Evolutionary conservation across 1,140 invertebrate species (phyloP).

Genomic region (Odontomachus brunneus): DNA sequence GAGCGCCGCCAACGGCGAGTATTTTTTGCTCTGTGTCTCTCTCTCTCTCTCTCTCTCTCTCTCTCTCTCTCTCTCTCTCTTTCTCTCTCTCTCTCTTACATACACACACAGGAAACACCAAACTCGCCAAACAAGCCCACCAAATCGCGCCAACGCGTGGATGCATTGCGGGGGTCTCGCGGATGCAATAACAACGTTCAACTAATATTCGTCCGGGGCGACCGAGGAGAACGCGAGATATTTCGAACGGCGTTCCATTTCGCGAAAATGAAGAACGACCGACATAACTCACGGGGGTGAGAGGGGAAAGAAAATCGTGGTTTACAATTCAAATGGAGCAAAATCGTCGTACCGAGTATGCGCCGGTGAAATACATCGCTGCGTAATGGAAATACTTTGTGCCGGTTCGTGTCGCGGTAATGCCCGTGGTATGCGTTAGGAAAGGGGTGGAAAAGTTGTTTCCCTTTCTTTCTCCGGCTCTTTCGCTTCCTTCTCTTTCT

Average conservation of each 20-base stretch:
- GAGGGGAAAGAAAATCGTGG: conserved; percentile 58
- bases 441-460: conserved; percentile 60
- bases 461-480: not conserved
- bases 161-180: not conserved
- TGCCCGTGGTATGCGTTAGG: conserved; percentile 59
- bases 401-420: conserved; percentile 66
- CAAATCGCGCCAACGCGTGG: not conserved
- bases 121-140: conserved; percentile 8
- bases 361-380: conserved; percentile 65
- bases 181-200: conserved; percentile 52
- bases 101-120: too few species aligned
- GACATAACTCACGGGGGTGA: conserved; percentile 39
- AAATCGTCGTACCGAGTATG: conserved; percentile 69
- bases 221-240: conserved; percentile 28
- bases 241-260: conserved; percentile 37
- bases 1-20: too few species aligned
- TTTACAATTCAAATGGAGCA: conserved; percentile 70
- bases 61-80: too few species aligned
- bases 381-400: conserved; percentile 73
- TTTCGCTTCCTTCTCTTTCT: not conserved
- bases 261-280: conserved; percentile 55
- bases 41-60: too few species aligned
- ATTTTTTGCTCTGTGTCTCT: too few species aligned
- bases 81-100: too few species aligned
- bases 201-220: conserved; percentile 22